Evolutionary conservation across 2,113 vertebrate genomes (phyloP).

Genomic region (Pterocles gutturalis): DNA sequence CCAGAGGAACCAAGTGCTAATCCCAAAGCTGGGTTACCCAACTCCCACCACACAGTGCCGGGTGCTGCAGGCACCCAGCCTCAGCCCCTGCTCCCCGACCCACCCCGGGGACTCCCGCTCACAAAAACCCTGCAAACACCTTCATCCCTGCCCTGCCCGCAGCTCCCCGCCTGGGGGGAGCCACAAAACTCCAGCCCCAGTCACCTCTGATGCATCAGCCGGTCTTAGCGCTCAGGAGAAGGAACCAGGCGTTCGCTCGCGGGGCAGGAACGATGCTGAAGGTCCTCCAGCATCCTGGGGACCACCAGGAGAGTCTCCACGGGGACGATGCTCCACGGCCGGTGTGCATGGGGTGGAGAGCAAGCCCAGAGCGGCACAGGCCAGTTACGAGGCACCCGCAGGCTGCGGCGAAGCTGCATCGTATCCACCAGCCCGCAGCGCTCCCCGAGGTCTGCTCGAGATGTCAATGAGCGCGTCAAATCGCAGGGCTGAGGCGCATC

Average conservation of each 20-base stretch:
- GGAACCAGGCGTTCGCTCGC: rapidly evolving
- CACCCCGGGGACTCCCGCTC: rapidly evolving
- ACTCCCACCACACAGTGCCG: neutral
- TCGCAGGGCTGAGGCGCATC: rapidly evolving
- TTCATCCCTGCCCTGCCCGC: neutral
- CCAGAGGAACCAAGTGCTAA: conserved; percentile 2
- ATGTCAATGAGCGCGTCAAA: neutral
- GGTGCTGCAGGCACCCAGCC: neutral
- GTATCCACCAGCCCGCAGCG: rapidly evolving
- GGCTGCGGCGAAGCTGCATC: neutral
- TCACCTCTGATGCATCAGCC: neutral
- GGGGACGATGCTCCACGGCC: neutral
- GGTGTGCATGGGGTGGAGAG: rapidly evolving
- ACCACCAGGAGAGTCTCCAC: rapidly evolving
- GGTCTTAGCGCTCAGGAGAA: neutral
- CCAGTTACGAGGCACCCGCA: rapidly evolving
- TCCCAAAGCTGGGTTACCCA: conserved; percentile 1
- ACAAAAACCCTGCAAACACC: neutral
- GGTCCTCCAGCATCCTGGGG: neutral
- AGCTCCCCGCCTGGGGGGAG: neutral
- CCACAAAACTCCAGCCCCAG: neutral
- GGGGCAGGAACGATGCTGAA: neutral
- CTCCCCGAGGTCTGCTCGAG: neutral
- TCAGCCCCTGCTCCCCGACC: rapidly evolving
- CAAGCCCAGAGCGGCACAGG: neutral